Base-by-base conservation (phyloP, 2,888 invertebrate genomes). In the Ormyrus rosae region DNA sequence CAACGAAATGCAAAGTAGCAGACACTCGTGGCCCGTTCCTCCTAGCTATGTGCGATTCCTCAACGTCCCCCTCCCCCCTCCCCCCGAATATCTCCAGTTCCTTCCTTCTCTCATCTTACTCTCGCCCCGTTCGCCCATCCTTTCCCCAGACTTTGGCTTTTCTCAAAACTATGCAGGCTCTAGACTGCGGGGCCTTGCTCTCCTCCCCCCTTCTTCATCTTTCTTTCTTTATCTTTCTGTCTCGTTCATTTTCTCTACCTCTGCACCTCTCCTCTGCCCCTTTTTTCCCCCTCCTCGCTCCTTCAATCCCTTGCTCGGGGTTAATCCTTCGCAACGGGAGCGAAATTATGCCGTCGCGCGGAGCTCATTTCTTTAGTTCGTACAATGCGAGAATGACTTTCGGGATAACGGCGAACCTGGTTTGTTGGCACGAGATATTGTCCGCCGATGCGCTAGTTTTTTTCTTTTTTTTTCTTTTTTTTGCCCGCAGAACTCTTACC, bases 1-100 rank as follows among this genome's bases (percentile, higher is more conserved):
- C 87, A 87, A 87, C 86, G 87, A 86, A 87, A 87, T 87, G 86
- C 86, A 87, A 86, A 78, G 83, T 78, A 86, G 85, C 82, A 81
- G 85, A 85, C 85, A 84, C 80, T 79, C 76, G 78, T 81, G 69
- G 68, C 74, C 80, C 81, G 79, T 84, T 83, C 81, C 81, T 85
- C 67, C 4, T 67, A 68, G 10, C 51, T 51, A 51, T 53, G 34
- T 34, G 46, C 70, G 51, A 77, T 77, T 77, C 50, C 64, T 77
- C 77, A 61, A 65, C 68, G 69, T 74, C 50, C 56, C 34, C 4
- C 34, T 3, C 2, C 34, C 34, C 34, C 2, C 34, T 2, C 34
- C 3, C 34, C 34, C 34, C 3, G 10, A 77, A 69, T 61, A 51
- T 53, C 45, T 10, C 46, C 13, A 34, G 34, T 34, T 34, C 34